These are phyloP conservation scores for Steatornis caripensis DNA, from an alignment of 2,113 vertebrate species.

Conservation along the genomic window DNA sequence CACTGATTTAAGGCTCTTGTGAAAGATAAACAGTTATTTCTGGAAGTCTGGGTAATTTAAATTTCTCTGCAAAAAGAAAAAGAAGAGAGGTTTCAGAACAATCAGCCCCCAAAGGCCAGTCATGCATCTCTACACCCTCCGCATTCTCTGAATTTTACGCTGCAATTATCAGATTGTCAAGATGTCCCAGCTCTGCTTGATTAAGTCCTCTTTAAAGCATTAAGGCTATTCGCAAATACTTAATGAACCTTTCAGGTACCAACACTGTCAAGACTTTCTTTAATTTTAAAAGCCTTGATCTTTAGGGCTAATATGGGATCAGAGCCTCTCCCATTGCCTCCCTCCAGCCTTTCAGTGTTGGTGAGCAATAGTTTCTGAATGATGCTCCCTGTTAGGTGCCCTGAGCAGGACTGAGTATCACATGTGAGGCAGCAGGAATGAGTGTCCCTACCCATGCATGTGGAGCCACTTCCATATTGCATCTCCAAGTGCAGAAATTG, in stretches of 20 bases:
- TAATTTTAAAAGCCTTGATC: not conserved
- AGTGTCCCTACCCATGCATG: rapidly evolving
- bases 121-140: not conserved
- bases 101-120: not conserved
- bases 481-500: not conserved
- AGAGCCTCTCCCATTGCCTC: not conserved
- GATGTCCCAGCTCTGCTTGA: not conserved
- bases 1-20: not conserved
- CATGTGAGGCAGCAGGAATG: not conserved
- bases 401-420: not conserved
- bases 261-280: not conserved
- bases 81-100: not conserved
- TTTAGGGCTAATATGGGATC: not conserved
- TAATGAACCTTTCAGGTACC: conserved; percentile 1
- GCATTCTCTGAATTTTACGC: conserved; percentile 45
- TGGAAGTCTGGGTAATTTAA: not conserved
- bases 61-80: conserved; percentile 5
- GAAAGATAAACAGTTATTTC: conserved; percentile 43
- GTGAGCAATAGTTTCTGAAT: not conserved
- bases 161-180: conserved; percentile 33
- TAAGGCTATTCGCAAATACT: conserved; percentile 26
- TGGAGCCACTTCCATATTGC: not conserved
- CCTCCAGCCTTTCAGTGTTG: not conserved
- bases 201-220: conserved; percentile 37
- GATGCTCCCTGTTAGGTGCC: rapidly evolving